Base-by-base conservation (phyloP, 2,797 vertebrate species). In the Crenichthys baileyi region DNA sequence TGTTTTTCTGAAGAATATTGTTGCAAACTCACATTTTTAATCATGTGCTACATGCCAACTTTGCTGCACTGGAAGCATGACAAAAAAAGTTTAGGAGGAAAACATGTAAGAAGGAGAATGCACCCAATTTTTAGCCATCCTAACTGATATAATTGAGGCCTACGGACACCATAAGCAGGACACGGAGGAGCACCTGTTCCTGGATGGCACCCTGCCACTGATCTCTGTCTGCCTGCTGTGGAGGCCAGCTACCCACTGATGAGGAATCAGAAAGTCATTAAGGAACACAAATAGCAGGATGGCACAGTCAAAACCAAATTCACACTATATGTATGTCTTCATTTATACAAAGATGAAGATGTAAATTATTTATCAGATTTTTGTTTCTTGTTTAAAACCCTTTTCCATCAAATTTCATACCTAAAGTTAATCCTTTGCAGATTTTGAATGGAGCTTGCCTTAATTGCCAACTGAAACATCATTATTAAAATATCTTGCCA, bases 251-350 rank as follows among this genome's bases (percentile, higher is more conserved):
- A 95, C 94, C 93, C 94, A 95, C 95, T 96, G 95, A 95, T 96
- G 95, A 95, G 95, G 92, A 94, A 91, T 96, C 95, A 96, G 93
- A 92, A 93, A 96, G 93, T 95, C 96, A 96, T 96, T 97, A 96
- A 94, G 95, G 95, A 96, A 96, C 95, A 94, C 95, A 96, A 96
- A 96, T 95, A 95, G 87, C 90, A 89, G 86, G 89, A 89, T 90
- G 93, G 90, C 90, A 88, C 87, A 83, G 87, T 90, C 82, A 29
- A 89, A 90, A 86, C 85, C 79, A 83, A 85, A 87, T 89, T 83
- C 79, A 83, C 70, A 88, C 80, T 68, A 79, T 76, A 89, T 83
- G 51, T 81, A 79, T 77, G 85, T 89, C 87, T 91, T 90, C 76
- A 91, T 90, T 88, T 89, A 78, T 76, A 77, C 70, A 72, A 81